Conservation (phyloP, 1,140 invertebrate genomes). For the Cephus cinctus region DNA sequence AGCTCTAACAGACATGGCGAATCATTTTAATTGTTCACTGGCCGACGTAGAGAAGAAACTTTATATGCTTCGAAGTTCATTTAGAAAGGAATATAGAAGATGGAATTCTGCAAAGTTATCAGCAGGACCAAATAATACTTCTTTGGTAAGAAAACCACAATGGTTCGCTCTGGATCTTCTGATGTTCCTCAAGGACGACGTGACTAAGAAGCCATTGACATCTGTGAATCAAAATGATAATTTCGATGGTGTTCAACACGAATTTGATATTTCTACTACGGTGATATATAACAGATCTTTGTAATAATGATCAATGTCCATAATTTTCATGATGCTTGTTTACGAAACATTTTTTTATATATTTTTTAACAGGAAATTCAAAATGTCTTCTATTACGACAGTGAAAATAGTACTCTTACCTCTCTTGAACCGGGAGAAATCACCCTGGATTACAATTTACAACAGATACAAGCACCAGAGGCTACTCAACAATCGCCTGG, state of each 20-base stretch:
- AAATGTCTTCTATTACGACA: conserved; percentile 3
- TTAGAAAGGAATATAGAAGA: conserved; percentile 2
- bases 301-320: too few species aligned
- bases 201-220: conserved; percentile 1
- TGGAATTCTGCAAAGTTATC: conserved; percentile 2
- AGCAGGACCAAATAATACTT: neutral
- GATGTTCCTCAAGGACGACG: conserved; percentile 3
- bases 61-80: conserved; percentile 2
- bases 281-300: too few species aligned
- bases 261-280: too few species aligned
- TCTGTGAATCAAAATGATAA: neutral
- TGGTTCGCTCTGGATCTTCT: conserved; percentile 2
- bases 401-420: conserved; percentile 1
- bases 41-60: conserved; percentile 1
- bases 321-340: neutral
- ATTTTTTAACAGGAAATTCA: neutral
- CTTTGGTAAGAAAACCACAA: conserved; percentile 1
- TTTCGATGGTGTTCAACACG: neutral
- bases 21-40: neutral
- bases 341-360: neutral
- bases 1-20: neutral
- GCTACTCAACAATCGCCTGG: neutral
- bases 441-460: neutral
- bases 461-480: neutral
- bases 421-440: neutral